A percentile compares a stretch with the other conserved stretches of the same genome.
Conservation (phyloP, 1,140 invertebrate genomes). For the Dinoponera quadriceps region DNA sequence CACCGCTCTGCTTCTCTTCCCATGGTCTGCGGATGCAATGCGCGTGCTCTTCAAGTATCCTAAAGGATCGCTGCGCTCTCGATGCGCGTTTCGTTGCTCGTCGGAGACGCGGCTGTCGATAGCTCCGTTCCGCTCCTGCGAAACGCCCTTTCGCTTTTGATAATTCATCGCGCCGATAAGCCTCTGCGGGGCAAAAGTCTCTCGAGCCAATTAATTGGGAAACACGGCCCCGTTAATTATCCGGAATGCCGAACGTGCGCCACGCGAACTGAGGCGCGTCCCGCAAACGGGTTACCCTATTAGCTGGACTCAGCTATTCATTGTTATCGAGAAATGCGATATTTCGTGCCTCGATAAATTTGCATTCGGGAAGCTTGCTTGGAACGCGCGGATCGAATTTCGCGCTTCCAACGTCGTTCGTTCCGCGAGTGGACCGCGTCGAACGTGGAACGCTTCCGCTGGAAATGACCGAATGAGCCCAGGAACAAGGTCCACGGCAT, state of each 20-base stretch:
- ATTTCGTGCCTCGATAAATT: constrained; percentile 8
- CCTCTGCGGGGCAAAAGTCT: constrained; percentile 19
- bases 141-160: constrained; percentile 5
- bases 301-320: constrained; percentile 17
- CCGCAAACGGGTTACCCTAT: constrained; percentile 6
- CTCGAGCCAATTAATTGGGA: constrained; percentile 46
- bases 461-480: too few species aligned
- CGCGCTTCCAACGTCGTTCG: background rate
- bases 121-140: too few species aligned
- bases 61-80: too few species aligned
- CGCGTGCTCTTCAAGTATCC: background rate
- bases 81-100: too few species aligned
- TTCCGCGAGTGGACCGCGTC: background rate
- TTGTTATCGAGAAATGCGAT: constrained; percentile 55
- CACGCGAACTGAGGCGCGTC: background rate
- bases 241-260: constrained; percentile 18
- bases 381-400: background rate
- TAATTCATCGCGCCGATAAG: constrained; percentile 5
- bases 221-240: constrained; percentile 49
- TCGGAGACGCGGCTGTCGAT: too few species aligned
- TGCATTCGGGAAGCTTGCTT: background rate
- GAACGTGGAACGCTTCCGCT: too few species aligned
- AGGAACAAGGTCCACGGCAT: too few species aligned
- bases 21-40: background rate
- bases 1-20: too few species aligned